phyloP scores from a whole-genome alignment of 2,797 vertebrate genomes.

The Danionella dracula region DNA sequence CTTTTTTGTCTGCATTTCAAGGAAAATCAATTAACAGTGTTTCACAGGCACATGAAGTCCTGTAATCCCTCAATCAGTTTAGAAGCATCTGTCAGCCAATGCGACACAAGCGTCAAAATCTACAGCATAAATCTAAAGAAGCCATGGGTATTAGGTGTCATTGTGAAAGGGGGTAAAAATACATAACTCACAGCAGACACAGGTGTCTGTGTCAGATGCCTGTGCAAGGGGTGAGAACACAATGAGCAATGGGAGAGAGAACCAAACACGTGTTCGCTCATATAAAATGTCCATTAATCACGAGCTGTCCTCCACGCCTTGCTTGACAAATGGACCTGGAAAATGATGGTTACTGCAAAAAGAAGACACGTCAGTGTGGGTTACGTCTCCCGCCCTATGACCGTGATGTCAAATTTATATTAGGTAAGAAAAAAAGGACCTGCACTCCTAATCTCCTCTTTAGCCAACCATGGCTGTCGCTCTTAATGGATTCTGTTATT shows the following conservation, averaged over 20 bases:
- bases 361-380: slow-evolving; percentile 47
- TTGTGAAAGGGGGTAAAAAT: slow-evolving; percentile 43
- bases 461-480: slow-evolving; percentile 24
- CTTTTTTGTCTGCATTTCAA: not conserved
- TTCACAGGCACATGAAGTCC: not conserved
- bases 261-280: slow-evolving; percentile 46
- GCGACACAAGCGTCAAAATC: slow-evolving; percentile 38
- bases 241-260: slow-evolving; percentile 18
- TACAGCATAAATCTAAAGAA: slow-evolving; percentile 47
- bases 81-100: slow-evolving; percentile 35
- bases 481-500: slow-evolving; percentile 41
- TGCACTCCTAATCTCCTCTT: slow-evolving; percentile 25
- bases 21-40: slow-evolving; percentile 33
- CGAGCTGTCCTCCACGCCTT: slow-evolving; percentile 48
- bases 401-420: slow-evolving; percentile 49
- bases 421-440: slow-evolving; percentile 26
- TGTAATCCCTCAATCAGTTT: slow-evolving; percentile 33
- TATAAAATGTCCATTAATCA: slow-evolving; percentile 64
- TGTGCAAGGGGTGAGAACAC: slow-evolving; percentile 26
- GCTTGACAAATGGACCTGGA: slow-evolving; percentile 63
- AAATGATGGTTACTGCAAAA: slow-evolving; percentile 62
- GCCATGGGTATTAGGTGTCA: slow-evolving; percentile 51
- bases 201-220: slow-evolving; percentile 48
- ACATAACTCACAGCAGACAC: slow-evolving; percentile 53
- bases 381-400: slow-evolving; percentile 27